Evolutionary conservation across 35 echinoderm and acorn worm species (phyloP).

Genomic region (Diadema setosum): DNA sequence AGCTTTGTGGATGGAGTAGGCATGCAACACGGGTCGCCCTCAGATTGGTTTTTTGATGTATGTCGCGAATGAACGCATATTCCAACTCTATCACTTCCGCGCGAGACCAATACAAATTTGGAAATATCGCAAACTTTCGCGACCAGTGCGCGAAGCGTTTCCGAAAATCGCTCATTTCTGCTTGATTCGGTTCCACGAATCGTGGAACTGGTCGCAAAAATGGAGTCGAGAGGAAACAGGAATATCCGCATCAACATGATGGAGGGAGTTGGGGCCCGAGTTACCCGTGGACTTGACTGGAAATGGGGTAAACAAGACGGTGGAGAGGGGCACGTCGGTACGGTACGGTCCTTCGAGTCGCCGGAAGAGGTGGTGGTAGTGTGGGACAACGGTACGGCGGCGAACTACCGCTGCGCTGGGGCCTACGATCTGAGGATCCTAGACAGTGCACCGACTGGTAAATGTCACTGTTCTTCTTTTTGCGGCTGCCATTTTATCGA

Average conservation of each 20-base stretch:
- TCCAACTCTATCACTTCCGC: too few relatives aligned
- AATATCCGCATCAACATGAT: conserved; percentile 84
- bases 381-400: conserved; percentile 98
- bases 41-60: too few relatives aligned
- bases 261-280: conserved; percentile 95
- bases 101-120: not conserved
- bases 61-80: too few relatives aligned
- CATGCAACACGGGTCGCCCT: too few relatives aligned
- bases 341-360: conserved; percentile 95
- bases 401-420: conserved; percentile 98
- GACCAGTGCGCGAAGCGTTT: not conserved
- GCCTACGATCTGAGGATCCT: conserved; percentile 91
- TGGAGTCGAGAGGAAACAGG: conserved; percentile 33
- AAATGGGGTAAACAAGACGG: conserved; percentile 99
- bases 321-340: conserved; percentile 96
- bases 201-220: conserved; percentile 5
- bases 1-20: too few relatives aligned
- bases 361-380: conserved; percentile 99
- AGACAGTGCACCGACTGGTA: conserved; percentile 93
- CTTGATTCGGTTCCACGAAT: not conserved
- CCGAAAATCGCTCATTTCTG: not conserved
- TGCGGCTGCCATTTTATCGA: too few relatives aligned
- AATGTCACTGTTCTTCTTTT: too few relatives aligned
- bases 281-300: conserved; percentile 96
- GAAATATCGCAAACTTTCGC: not conserved